A percentile compares a stretch with the other conserved stretches of the same genome.
Evolutionary conservation across 2,113 vertebrate species (phyloP).

Genomic region (Sardina pilchardus): DNA sequence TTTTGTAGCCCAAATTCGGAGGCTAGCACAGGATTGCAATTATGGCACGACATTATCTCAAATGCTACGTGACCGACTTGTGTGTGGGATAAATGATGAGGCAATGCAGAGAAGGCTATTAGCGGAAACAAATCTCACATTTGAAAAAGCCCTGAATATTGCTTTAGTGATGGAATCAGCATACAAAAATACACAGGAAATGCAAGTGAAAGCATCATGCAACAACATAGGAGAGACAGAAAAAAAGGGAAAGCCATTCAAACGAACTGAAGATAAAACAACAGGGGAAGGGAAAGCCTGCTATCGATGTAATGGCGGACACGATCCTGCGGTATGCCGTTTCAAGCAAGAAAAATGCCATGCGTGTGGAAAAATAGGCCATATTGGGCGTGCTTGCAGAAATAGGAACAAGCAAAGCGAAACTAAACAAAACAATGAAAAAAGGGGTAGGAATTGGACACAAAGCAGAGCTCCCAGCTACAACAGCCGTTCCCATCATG

Average conservation of each 20-base stretch:
- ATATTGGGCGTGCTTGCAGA: neutral
- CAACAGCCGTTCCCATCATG: neutral
- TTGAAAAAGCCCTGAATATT: slow-evolving; percentile 25
- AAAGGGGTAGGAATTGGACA: neutral
- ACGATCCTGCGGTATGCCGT: slow-evolving; percentile 5
- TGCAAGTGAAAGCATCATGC: neutral
- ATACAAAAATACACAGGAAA: slow-evolving; percentile 24
- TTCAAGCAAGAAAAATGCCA: slow-evolving; percentile 25
- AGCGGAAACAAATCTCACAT: slow-evolving; percentile 26
- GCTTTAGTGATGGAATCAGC: slow-evolving; percentile 25
- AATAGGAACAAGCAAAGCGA: neutral
- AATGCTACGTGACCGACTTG: slow-evolving; percentile 41
- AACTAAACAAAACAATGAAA: neutral
- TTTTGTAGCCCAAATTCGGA: slow-evolving; percentile 31
- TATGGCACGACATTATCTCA: slow-evolving; percentile 29
- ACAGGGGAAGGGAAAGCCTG: neutral
- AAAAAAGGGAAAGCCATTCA: too few relatives aligned
- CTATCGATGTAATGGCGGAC: slow-evolving; percentile 15
- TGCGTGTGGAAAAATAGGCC: neutral
- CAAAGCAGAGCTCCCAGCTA: too few relatives aligned
- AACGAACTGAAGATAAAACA: too few relatives aligned
- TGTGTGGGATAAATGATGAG: slow-evolving; percentile 43
- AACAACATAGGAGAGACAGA: too few relatives aligned
- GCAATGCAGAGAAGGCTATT: slow-evolving; percentile 27
- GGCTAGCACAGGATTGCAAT: slow-evolving; percentile 38